Evolutionary conservation across 2,113 vertebrate genomes (phyloP), one percentile per base, ranked within the genome.

Genomic region (Oostethus manadensis): DNA sequence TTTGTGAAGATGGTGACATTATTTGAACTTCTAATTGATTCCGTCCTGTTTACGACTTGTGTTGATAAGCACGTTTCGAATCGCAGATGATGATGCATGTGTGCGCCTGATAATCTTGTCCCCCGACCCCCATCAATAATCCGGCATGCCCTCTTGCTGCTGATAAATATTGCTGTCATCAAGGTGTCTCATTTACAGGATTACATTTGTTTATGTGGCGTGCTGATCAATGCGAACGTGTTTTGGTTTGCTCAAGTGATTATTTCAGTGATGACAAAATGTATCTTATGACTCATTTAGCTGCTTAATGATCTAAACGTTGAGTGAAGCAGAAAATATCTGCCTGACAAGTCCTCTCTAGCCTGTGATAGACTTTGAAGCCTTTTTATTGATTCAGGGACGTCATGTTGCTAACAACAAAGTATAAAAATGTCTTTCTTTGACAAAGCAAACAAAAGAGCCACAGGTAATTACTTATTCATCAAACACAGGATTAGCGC

Each of bases 401-500:
- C 20, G 16, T 8, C 17, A 22, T 26, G 23, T 23, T 29, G 18
- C 15, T 7, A 59, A 23, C 21, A 16, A 11, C 29, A 33, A 33
- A 33, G 29, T 7, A 7, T 33, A 33, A 38, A 54, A 26, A 53
- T 22, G 20, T 53, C 16, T 10, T 53, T 51, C 22, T 20, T 23
- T 8, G 51, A 53, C 51, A 53, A 53, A 53, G 20, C 23, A n/a
- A 53, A 53, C 51, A n/a, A 53, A 33, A 53, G 26, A 33, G 16
- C 1, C 4, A 33, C 20, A 45, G n/a, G 20, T 76, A 35, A 58
- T 69, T 42, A 73, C 56, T 64, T 77, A 65, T 74, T 77, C 71
- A 72, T 23, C 56, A 68, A 62, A 74, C 61, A 51, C 47, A 35
- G 53, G 61, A 79, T 79, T 68, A 76, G 71, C 20, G 56, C 68